A percentile compares a stretch with the other conserved stretches of the same genome.
phyloP scores from a whole-genome alignment of 2,113 vertebrate genomes.

The Rhombomys opimus region DNA sequence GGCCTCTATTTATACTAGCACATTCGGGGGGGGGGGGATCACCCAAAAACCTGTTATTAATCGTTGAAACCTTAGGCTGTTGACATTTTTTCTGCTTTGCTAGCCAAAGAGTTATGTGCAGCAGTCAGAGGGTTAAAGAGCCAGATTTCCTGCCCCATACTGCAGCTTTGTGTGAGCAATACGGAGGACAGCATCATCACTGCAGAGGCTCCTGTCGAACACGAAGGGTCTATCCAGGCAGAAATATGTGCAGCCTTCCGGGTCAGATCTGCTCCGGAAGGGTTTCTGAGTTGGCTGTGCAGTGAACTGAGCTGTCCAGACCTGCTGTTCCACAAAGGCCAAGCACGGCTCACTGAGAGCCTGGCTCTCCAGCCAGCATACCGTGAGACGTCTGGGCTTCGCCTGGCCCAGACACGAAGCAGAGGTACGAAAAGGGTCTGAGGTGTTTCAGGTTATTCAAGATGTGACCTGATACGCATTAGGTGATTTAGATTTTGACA shows the following conservation, averaged over 20 bases:
- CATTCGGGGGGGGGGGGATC: constrained; percentile 75
- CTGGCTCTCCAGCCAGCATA: constrained; percentile 53
- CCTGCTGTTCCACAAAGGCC: constrained; percentile 75
- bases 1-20: constrained; percentile 77
- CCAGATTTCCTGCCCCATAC: constrained; percentile 72
- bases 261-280: constrained; percentile 74
- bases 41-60: constrained; percentile 67
- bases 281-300: constrained; percentile 69
- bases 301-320: constrained; percentile 65
- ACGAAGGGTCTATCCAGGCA: constrained; percentile 73
- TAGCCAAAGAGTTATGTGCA: constrained; percentile 68
- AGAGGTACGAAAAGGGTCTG: background rate
- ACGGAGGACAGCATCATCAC: constrained; percentile 62
- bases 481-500: constrained; percentile 11
- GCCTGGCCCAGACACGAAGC: constrained; percentile 1
- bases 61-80: constrained; percentile 62
- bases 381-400: background rate
- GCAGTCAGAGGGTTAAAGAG: constrained; percentile 75
- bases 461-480: background rate
- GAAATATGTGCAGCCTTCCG: constrained; percentile 81
- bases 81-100: constrained; percentile 64
- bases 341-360: constrained; percentile 35
- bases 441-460: background rate
- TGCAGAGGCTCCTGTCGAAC: constrained; percentile 67
- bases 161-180: constrained; percentile 53